phyloP scores from a whole-genome alignment of 2,113 vertebrate species.

The Pangasianodon hypophthalmus region DNA sequence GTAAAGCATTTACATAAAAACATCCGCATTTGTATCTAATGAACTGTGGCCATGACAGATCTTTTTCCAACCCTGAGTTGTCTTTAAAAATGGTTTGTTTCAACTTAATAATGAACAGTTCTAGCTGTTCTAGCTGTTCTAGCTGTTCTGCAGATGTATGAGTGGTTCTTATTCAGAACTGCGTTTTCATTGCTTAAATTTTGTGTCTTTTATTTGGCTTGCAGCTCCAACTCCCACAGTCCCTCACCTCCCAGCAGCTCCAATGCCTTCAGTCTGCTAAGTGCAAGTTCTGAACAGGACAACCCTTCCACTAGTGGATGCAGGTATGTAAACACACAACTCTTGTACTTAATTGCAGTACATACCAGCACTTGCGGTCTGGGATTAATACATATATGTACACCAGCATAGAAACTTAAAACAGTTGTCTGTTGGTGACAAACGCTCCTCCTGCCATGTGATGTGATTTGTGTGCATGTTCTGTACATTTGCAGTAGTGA shows the following conservation, averaged over 20 bases:
- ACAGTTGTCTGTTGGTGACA: not conserved
- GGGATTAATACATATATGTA: not conserved
- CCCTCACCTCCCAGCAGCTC: constrained; percentile 78
- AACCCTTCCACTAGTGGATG: constrained; percentile 87
- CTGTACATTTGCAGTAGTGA: constrained; percentile 77
- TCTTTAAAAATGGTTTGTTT: not conserved
- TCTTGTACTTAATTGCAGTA: not conserved
- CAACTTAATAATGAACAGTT: not conserved
- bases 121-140: not conserved
- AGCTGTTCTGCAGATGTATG: not conserved
- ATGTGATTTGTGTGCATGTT: constrained; percentile 9
- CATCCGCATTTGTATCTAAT: not conserved
- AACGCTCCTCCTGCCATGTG: not conserved
- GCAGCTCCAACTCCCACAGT: constrained; percentile 79
- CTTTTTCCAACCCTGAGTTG: not conserved
- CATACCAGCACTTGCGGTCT: not conserved
- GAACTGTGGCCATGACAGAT: not conserved
- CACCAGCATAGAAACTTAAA: not conserved
- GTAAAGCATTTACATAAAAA: not conserved
- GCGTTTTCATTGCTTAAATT: not conserved
- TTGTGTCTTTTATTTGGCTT: constrained; percentile 12
- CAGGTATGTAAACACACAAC: constrained; percentile 73
- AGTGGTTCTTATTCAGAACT: not conserved
- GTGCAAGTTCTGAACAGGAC: constrained; percentile 81
- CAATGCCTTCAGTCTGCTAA: constrained; percentile 83